phyloP scores from a whole-genome alignment of 2,888 invertebrate species.

The Priocnemis perturbator region DNA sequence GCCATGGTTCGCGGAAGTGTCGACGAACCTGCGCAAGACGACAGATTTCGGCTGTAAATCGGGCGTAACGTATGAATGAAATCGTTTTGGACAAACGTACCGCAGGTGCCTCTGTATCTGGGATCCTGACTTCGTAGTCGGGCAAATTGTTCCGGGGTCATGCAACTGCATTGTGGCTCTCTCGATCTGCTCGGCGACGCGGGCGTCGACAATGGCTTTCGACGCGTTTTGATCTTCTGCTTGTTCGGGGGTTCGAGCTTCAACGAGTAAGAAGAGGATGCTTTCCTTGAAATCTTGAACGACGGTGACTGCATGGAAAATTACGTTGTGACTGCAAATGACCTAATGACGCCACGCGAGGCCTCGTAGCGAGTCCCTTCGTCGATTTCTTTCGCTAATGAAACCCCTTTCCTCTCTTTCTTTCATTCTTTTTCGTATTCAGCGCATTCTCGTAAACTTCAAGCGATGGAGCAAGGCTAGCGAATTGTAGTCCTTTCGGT shows the following conservation, averaged over 20 bases:
- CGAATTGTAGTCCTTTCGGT: too few relatives aligned
- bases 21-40: conserved; percentile 81
- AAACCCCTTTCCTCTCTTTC: background rate
- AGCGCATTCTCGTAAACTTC: too few relatives aligned
- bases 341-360: conserved; percentile 22
- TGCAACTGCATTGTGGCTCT: conserved; percentile 96
- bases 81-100: conserved; percentile 37
- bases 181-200: conserved; percentile 92
- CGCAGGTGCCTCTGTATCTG: conserved; percentile 80
- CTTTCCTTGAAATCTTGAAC: conserved; percentile 98
- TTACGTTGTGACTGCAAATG: conserved; percentile 52
- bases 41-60: too few relatives aligned
- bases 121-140: conserved; percentile 90
- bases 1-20: conserved; percentile 87
- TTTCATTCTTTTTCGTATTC: background rate
- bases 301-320: conserved; percentile 88
- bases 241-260: conserved; percentile 92
- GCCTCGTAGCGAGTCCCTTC: conserved; percentile 6
- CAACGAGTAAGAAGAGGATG: conserved; percentile 96
- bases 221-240: conserved; percentile 90
- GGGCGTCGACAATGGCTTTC: conserved; percentile 94
- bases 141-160: conserved; percentile 94
- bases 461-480: too few relatives aligned
- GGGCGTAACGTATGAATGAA: background rate
- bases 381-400: conserved; percentile 28